These are phyloP conservation scores for Spialia ferax DNA, from an alignment of 2,888 invertebrate genomes.

Conservation along the genomic window DNA sequence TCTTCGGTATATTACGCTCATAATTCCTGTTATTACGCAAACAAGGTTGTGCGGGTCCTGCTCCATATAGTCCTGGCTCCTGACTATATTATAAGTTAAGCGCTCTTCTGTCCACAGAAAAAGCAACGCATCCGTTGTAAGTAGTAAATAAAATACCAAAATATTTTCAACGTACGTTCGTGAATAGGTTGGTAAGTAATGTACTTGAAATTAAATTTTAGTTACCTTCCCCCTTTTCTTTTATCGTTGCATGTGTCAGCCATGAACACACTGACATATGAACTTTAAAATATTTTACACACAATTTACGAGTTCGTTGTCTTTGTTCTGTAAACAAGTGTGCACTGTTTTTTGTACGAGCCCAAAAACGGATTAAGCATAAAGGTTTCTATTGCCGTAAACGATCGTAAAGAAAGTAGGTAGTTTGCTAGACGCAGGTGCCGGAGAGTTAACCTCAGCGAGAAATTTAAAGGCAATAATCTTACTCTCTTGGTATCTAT, in stretches of 20 bases:
- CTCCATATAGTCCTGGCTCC: too few species aligned
- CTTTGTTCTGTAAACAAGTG: conserved; percentile 72
- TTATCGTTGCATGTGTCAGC: conserved; percentile 34
- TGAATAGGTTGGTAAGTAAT: too few species aligned
- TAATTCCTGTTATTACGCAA: too few species aligned
- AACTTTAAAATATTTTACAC: conserved; percentile 60
- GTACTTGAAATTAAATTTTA: conserved; percentile 10
- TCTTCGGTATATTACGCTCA: too few species aligned
- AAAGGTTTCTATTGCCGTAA: conserved; percentile 60
- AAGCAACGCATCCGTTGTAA: too few species aligned
- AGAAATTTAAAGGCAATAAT: conserved; percentile 3
- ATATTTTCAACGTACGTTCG: too few species aligned
- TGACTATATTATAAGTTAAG: too few species aligned
- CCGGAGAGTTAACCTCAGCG: conserved; percentile 44
- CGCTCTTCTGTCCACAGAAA: too few species aligned
- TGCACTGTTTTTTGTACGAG: conserved; percentile 65
- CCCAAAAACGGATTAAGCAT: conserved; percentile 62
- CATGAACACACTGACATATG: conserved; percentile 45
- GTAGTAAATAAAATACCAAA: too few species aligned
- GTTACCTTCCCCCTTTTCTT: conserved; percentile 12
- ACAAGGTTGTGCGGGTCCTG: too few species aligned
- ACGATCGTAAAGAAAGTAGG: conserved; percentile 58
- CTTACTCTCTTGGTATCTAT: background rate
- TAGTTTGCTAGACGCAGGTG: conserved; percentile 44
- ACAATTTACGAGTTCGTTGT: conserved; percentile 83